Evolutionary conservation across 2,888 invertebrate species (phyloP), one percentile per base, ranked within the genome.

Genomic region (Cremastobaeus sp.): DNA sequence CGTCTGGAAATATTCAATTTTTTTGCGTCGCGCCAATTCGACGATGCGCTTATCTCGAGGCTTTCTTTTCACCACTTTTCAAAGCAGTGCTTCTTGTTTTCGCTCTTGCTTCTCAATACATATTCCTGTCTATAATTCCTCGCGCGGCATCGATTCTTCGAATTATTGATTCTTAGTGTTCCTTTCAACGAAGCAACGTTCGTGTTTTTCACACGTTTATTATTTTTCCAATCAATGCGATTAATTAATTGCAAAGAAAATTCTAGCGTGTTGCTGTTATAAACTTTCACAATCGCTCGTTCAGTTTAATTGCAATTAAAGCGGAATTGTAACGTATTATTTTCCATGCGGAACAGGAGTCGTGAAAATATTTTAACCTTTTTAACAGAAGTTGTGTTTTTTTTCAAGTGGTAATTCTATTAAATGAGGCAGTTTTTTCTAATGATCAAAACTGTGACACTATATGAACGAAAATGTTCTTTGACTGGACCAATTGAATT

Each of bases 201-300:
- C 18, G 35, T 12, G 9, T 18, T 12, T n/a, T 18, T 41, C 41
- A 15, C 9, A 32, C 32, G 55, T 43, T 55, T 55, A 55, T 55
- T 43, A 43, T 55, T 55, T 55, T 43, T 43, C 37, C 43, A 34
- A 55, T 55, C 55, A 34, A 55, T 43, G 41, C 34, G 21, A 55
- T 55, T 43, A 55, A 55, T 55, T 55, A 55, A 43, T 14, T n/a
- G 30, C 55, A 55, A 55, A 32, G 21, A 43, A 55, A 55, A 43
- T 55, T 55, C 37, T 25, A 15, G 25, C 5, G 37, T 21, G 41
- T 43, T 43, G 32, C 34, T 55, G 34, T 55, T 41, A n/a, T 34
- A 34, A 55, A 39, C 55, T 41, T 37, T n/a, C 37, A 25, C 15
- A 37, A 52, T 37, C 20, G n/a, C 35, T 9, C 17, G 6, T 8